These are phyloP conservation scores for Psylliodes chrysocephalus DNA, from an alignment of 2,888 invertebrate species.

Conservation along the genomic window DNA sequence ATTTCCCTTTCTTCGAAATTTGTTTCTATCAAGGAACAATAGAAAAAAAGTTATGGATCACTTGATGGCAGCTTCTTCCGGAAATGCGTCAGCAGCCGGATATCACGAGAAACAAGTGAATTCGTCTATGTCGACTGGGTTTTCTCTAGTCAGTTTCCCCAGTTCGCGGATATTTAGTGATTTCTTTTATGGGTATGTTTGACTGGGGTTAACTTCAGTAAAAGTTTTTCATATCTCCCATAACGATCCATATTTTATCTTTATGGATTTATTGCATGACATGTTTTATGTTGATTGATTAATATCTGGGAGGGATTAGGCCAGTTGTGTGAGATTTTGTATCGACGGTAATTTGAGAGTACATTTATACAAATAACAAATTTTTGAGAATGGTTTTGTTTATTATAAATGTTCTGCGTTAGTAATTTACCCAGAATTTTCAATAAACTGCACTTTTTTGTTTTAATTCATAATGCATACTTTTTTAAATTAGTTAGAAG, in stretches of 20 bases:
- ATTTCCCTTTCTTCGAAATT: slow-evolving; percentile 41
- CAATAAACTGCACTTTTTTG: too few species aligned
- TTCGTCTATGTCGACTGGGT: slow-evolving; percentile 23
- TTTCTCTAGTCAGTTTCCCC: slow-evolving; percentile 37
- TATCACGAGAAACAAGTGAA: slow-evolving; percentile 49
- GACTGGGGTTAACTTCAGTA: slow-evolving; percentile 46
- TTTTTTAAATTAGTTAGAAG: too few species aligned
- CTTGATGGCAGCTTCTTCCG: slow-evolving; percentile 46
- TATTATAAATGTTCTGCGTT: too few species aligned
- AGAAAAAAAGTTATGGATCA: slow-evolving; percentile 46
- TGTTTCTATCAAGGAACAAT: slow-evolving; percentile 43
- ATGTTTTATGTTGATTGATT: slow-evolving; percentile 41
- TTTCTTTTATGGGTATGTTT: slow-evolving; percentile 53
- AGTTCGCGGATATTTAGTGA: slow-evolving; percentile 46
- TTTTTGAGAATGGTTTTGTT: too few species aligned
- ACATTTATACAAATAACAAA: too few species aligned
- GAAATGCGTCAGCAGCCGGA: slow-evolving; percentile 54
- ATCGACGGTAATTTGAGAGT: not conserved
- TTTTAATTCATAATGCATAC: too few species aligned
- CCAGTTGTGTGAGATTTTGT: not conserved
- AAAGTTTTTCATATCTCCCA: slow-evolving; percentile 44
- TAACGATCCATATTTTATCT: slow-evolving; percentile 45
- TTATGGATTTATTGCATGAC: slow-evolving; percentile 44
- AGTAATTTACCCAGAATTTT: too few species aligned
- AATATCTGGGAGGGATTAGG: slow-evolving; percentile 21